Conservation (phyloP, 1,140 invertebrate species). For the Temnothorax curvispinosus region DNA sequence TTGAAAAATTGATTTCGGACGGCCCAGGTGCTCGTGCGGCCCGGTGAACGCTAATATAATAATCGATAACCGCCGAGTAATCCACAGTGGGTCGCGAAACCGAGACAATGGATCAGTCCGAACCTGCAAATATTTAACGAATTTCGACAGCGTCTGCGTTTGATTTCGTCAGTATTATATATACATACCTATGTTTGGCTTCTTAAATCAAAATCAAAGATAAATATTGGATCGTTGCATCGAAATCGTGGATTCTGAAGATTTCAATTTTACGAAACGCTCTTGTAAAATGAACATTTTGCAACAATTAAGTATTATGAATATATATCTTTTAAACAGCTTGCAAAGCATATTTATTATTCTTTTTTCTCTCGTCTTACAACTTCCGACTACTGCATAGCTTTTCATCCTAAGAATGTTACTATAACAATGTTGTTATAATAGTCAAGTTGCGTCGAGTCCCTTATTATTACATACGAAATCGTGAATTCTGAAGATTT, state of each 20-base stretch:
- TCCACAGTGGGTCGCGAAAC: slow-evolving; percentile 28
- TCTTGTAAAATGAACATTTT: not conserved
- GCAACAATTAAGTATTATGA: not conserved
- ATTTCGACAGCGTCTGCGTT: slow-evolving; percentile 27
- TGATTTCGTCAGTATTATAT: not conserved
- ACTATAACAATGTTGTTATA: not conserved
- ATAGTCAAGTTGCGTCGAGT: not conserved
- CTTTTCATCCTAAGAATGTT: not conserved
- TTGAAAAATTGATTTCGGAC: slow-evolving; percentile 55
- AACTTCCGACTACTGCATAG: not conserved
- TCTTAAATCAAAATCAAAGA: slow-evolving; percentile 36
- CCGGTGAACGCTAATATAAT: slow-evolving; percentile 45
- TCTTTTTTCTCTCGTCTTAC: not conserved
- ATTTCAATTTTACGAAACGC: not conserved
- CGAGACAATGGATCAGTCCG: slow-evolving; percentile 32
- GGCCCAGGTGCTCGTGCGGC: slow-evolving; percentile 32
- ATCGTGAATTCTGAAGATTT: not conserved
- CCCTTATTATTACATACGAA: not conserved
- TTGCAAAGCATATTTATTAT: not conserved
- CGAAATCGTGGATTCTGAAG: not conserved
- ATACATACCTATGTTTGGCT: not conserved
- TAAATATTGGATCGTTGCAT: slow-evolving; percentile 15
- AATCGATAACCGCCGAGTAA: slow-evolving; percentile 45
- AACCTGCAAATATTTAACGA: slow-evolving; percentile 56
- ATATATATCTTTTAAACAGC: not conserved